These are phyloP conservation scores for Zaprionus capensis DNA, from an alignment of 1,140 invertebrate genomes.

Conservation along the genomic window DNA sequence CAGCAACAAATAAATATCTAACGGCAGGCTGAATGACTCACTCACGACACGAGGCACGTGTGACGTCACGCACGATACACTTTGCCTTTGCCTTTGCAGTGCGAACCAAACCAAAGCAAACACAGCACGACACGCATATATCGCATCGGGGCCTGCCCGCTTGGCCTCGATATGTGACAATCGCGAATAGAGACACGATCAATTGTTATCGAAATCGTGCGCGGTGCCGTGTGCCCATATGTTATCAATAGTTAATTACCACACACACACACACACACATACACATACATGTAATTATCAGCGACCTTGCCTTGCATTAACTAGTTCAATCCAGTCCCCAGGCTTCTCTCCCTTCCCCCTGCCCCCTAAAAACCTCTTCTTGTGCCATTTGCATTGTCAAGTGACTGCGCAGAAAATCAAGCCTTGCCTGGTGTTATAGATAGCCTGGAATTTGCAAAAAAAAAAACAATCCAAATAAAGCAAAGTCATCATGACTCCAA, in stretches of 20 bases:
- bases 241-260: slow-evolving; percentile 11
- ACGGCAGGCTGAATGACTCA: slow-evolving; percentile 27
- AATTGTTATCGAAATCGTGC: slow-evolving; percentile 16
- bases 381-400: slow-evolving; percentile 37
- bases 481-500: not conserved
- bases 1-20: slow-evolving; percentile 28
- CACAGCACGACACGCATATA: not conserved
- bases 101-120: not conserved
- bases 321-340: slow-evolving; percentile 18
- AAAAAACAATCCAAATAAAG: not conserved
- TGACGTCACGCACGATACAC: slow-evolving; percentile 12
- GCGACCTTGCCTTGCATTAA: slow-evolving; percentile 40
- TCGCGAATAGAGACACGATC: slow-evolving; percentile 3
- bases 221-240: slow-evolving; percentile 19
- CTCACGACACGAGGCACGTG: slow-evolving; percentile 7
- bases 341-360: slow-evolving; percentile 10
- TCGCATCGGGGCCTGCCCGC: not conserved
- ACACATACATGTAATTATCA: not conserved
- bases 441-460: slow-evolving; percentile 7
- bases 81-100: not conserved
- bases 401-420: slow-evolving; percentile 16
- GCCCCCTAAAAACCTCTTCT: not conserved
- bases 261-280: slow-evolving; percentile 6
- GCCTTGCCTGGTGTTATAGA: not conserved
- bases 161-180: slow-evolving; percentile 3